A percentile compares a stretch with the other conserved stretches of the same genome.
phyloP scores from a whole-genome alignment of 2,888 invertebrate species.

The Hartigia nigra region DNA sequence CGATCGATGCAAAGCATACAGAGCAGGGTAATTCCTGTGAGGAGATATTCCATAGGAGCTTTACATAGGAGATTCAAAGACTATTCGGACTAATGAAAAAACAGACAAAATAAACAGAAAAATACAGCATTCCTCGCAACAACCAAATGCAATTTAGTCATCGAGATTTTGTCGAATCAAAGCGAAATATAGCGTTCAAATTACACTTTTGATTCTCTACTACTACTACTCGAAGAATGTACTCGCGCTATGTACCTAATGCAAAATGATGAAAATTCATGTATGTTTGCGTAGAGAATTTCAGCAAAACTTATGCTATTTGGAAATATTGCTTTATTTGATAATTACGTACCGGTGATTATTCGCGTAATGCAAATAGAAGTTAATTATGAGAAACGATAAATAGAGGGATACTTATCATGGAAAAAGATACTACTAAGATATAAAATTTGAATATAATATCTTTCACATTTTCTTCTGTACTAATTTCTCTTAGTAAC shows the following conservation, averaged over 20 bases:
- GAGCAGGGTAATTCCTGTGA: background rate
- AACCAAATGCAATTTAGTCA: background rate
- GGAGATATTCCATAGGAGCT: background rate
- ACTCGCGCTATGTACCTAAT: background rate
- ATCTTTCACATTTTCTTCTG: background rate
- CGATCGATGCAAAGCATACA: background rate
- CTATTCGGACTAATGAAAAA: background rate
- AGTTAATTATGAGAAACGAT: background rate
- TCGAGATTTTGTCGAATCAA: background rate
- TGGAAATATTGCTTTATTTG: background rate
- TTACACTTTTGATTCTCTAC: background rate
- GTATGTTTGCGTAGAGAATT: background rate
- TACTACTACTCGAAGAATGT: background rate
- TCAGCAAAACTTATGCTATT: background rate
- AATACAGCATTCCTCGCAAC: background rate
- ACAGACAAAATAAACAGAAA: background rate
- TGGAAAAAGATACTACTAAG: background rate
- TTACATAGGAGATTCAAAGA: background rate
- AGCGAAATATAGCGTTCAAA: background rate
- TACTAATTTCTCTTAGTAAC: background rate
- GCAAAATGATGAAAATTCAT: constrained; percentile 3
- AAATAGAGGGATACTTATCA: background rate
- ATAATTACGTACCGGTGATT: background rate
- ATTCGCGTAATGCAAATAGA: background rate
- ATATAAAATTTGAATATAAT: too few relatives aligned